phyloP scores from a whole-genome alignment of 2,797 vertebrate species.

The Semotilus atromaculatus region DNA sequence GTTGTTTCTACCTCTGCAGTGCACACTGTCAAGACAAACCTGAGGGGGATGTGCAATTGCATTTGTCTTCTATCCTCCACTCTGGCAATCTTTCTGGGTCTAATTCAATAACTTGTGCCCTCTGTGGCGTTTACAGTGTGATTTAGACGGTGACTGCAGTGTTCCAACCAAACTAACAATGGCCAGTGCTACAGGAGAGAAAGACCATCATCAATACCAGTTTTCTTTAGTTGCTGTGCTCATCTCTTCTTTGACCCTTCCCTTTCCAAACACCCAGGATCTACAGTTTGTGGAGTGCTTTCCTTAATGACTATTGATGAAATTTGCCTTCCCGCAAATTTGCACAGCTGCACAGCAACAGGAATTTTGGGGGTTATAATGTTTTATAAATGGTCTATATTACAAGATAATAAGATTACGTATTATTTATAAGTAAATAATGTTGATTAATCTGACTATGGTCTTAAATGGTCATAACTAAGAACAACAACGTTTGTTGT shows the following conservation, averaged over 20 bases:
- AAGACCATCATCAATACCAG: constrained; percentile 55
- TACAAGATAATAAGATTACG: not conserved
- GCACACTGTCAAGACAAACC: constrained; percentile 31
- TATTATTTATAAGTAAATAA: not conserved
- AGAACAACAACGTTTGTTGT: no score
- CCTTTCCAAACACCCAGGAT: constrained; percentile 20
- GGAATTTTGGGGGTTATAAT: constrained; percentile 25
- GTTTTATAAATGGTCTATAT: not conserved
- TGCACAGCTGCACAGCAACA: constrained; percentile 47
- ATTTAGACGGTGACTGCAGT: constrained; percentile 52
- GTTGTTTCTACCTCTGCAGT: constrained; percentile 13
- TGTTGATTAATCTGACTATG: not conserved
- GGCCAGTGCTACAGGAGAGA: constrained; percentile 47
- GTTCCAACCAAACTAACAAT: constrained; percentile 56
- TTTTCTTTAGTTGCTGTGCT: constrained; percentile 52
- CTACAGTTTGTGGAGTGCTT: constrained; percentile 51
- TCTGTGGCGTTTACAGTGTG: constrained; percentile 55
- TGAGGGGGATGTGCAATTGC: not conserved
- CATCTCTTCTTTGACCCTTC: constrained; percentile 4
- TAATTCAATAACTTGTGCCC: constrained; percentile 53
- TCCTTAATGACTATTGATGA: constrained; percentile 66
- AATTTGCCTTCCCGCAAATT: constrained; percentile 45
- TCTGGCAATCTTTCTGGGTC: constrained; percentile 16
- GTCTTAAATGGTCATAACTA: no score
- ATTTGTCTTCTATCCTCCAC: not conserved